These are phyloP conservation scores for Nomia melanderi DNA, from an alignment of 1,140 invertebrate genomes.

Conservation along the genomic window DNA sequence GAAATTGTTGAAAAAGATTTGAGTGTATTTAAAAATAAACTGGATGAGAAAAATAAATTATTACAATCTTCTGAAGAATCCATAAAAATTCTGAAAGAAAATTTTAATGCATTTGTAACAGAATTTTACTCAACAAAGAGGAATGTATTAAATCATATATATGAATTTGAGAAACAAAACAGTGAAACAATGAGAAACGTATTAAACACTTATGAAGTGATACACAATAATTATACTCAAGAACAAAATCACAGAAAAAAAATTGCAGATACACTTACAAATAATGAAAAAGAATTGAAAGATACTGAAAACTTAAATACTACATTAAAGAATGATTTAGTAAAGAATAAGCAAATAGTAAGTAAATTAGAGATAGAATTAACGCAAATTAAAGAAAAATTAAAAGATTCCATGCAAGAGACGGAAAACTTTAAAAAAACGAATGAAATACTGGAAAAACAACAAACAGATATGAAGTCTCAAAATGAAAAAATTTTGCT, in stretches of 20 bases:
- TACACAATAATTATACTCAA: constrained; percentile 27
- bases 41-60: constrained; percentile 1
- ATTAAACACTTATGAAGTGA: constrained; percentile 16
- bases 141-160: constrained; percentile 22
- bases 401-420: constrained; percentile 24
- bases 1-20: constrained; percentile 51
- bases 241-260: constrained; percentile 27
- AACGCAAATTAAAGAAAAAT: constrained; percentile 24
- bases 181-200: constrained; percentile 21
- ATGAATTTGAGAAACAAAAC: constrained; percentile 24
- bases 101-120: constrained; percentile 15
- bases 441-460: constrained; percentile 21
- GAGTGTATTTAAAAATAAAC: background rate
- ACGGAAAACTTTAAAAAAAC: constrained; percentile 19
- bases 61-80: constrained; percentile 9
- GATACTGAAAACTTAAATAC: constrained; percentile 12
- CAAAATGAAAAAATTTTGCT: constrained; percentile 39
- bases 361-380: constrained; percentile 31
- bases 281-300: constrained; percentile 37
- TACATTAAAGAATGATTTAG: constrained; percentile 46
- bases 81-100: constrained; percentile 6
- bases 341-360: constrained; percentile 29
- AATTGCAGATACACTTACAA: constrained; percentile 27
- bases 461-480: constrained; percentile 4
- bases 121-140: constrained; percentile 38